Percentiles rank a stretch among this genome's conserved stretches.
Conservation (phyloP, 2,113 vertebrate species). For the Nycticorax nycticorax region DNA sequence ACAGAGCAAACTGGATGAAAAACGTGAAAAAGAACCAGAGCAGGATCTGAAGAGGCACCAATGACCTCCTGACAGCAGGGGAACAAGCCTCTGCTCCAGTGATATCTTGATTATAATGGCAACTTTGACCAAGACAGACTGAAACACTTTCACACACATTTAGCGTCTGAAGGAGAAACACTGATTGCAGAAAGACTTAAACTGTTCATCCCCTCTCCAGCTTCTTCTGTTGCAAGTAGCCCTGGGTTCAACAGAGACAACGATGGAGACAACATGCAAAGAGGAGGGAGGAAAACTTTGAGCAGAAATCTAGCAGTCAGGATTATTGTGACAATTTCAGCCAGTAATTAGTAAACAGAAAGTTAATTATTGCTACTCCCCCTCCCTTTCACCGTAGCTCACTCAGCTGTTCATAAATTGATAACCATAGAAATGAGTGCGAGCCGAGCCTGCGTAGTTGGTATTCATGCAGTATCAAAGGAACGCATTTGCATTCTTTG, state of each 20-base stretch:
- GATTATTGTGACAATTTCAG: constrained; percentile 5
- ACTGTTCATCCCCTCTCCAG: neutral
- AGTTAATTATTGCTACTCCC: constrained; percentile 16
- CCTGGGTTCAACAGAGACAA: neutral
- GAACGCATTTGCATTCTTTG: constrained; percentile 53
- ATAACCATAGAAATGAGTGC: neutral
- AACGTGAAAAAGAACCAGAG: neutral
- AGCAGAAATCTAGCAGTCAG: neutral
- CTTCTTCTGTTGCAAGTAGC: neutral
- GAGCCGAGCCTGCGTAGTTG: neutral
- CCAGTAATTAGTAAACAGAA: constrained; percentile 35
- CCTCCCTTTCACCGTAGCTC: neutral
- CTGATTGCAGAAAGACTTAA: constrained; percentile 29
- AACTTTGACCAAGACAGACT: constrained; percentile 39
- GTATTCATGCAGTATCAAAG: constrained; percentile 56
- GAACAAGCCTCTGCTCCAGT: constrained; percentile 2
- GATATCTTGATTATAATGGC: constrained; percentile 59
- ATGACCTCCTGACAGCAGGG: constrained; percentile 18
- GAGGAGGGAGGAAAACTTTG: neutral
- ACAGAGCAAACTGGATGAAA: neutral
- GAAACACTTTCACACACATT: neutral
- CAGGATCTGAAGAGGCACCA: constrained; percentile 17
- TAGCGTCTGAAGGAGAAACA: neutral
- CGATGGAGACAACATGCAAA: neutral
- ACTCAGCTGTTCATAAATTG: constrained; percentile 40